Conservation (phyloP, 2,113 vertebrate genomes). For the Octodon degus region DNA sequence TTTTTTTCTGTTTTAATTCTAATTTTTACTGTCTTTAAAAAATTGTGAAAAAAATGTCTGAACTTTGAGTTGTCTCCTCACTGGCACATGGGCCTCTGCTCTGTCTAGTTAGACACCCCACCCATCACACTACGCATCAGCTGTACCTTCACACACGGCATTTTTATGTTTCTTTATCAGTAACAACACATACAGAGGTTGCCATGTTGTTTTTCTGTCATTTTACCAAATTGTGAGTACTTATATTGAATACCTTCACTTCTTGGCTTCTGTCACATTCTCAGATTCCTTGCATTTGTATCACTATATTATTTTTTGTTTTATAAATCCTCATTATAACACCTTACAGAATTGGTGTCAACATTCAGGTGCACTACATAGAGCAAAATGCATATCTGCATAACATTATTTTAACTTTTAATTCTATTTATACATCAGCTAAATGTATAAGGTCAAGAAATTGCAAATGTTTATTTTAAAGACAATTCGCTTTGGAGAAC, state of each 20-base stretch:
- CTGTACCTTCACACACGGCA: not conserved
- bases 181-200: not conserved
- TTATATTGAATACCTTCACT: not conserved
- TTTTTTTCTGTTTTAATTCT: too few species aligned
- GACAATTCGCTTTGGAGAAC: not conserved
- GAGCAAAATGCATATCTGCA: not conserved
- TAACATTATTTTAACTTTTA: not conserved
- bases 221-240: not conserved
- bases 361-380: not conserved
- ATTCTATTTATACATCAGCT: not conserved
- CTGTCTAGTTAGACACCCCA: not conserved
- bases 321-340: not conserved
- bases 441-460: not conserved
- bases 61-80: not conserved
- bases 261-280: fast-evolving
- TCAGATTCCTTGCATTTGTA: not conserved
- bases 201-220: not conserved
- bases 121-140: not conserved
- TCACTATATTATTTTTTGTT: not conserved
- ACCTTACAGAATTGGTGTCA: not conserved
- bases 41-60: too few species aligned
- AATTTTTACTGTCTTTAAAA: too few species aligned
- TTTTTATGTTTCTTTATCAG: not conserved
- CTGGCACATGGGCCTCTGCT: not conserved
- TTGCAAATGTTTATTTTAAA: not conserved